Percentiles rank a stretch among this genome's conserved stretches.
Evolutionary conservation across 2,797 vertebrate species (phyloP).

Genomic region (Lagocephalus sceleratus): DNA sequence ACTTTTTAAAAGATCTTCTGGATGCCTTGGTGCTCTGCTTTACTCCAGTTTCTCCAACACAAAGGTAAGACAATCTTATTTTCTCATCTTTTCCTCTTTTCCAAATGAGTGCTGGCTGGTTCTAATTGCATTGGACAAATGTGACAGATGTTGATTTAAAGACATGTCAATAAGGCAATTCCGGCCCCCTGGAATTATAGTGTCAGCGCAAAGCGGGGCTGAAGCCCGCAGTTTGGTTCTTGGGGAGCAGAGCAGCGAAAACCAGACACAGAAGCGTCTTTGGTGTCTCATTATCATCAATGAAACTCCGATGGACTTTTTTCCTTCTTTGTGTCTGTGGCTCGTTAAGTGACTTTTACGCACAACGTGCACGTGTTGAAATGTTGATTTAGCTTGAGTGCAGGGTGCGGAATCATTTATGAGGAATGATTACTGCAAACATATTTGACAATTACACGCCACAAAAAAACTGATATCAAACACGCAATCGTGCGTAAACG

Average conservation of each 20-base stretch:
- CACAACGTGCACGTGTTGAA: constrained; percentile 9
- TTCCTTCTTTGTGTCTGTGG: constrained; percentile 4
- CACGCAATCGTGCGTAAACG: neutral
- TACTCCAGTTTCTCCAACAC: constrained; percentile 16
- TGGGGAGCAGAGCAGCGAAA: constrained; percentile 19
- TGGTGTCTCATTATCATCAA: neutral
- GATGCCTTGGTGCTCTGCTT: constrained; percentile 9
- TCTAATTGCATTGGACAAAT: constrained; percentile 19
- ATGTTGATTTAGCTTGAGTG: too few species aligned
- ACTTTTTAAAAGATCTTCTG: constrained; percentile 11
- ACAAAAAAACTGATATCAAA: fast-evolving
- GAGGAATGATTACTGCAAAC: too few species aligned
- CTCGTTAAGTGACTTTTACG: constrained; percentile 39
- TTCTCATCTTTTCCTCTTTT: constrained; percentile 11
- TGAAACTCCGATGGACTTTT: constrained; percentile 7
- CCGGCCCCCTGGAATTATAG: constrained; percentile 17
- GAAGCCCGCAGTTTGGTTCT: constrained; percentile 23
- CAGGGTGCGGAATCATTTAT: too few species aligned
- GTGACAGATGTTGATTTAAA: constrained; percentile 54
- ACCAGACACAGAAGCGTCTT: neutral
- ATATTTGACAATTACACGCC: neutral
- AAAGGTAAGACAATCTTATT: constrained; percentile 46
- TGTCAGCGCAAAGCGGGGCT: constrained; percentile 38
- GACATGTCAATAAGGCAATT: constrained; percentile 47
- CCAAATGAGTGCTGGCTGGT: constrained; percentile 5